Evolutionary conservation across 2,888 invertebrate genomes (phyloP), one percentile per base, ranked within the genome.

Genomic region (Electrophaes corylata): DNA sequence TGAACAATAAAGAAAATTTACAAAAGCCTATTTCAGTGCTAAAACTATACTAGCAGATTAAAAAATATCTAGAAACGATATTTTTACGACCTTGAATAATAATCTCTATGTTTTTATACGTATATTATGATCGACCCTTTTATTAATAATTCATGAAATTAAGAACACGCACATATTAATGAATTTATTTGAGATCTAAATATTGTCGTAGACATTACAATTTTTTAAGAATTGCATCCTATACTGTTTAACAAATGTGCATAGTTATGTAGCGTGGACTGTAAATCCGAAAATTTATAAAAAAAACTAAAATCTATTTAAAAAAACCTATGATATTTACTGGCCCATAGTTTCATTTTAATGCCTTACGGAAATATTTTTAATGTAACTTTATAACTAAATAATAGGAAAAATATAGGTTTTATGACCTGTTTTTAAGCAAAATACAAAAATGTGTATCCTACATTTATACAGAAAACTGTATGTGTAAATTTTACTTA

Each of bases 311-410:
- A 47, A 33, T 23, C 0, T 29, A 29, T 29, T 29, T 14, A 37
- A 14, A 1, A 4, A n/a, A 3, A 14, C 10, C n/a, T 20, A 39
- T 39, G 4, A 1, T 37, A 35, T 31, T 76, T 81, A 83, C 83
- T 83, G 83, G 83, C 83, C 83, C 76, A 79, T 76, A 71, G 67
- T 73, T 76, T 67, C 68, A 68, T 70, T 69, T 26, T 81, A 81
- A 81, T 81, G 81, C 79, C 78, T 37, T 37, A 16, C 10, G 37
- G 16, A 37, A 14, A 16, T 16, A 37, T 16, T 16, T 35, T 12
- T 16, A 16, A 16, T 5, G 8, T 40, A 48, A n/a, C 16, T 49
- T 37, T 48, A 48, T 6, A 52, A 35, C 44, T 43, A 41, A 19
- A 47, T 18, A 4, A 16, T 43, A 55, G 43, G n/a, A 26, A 46